These are phyloP conservation scores for Trypoxylon attenuatum DNA, from an alignment of 2,888 invertebrate genomes.

Conservation along the genomic window DNA sequence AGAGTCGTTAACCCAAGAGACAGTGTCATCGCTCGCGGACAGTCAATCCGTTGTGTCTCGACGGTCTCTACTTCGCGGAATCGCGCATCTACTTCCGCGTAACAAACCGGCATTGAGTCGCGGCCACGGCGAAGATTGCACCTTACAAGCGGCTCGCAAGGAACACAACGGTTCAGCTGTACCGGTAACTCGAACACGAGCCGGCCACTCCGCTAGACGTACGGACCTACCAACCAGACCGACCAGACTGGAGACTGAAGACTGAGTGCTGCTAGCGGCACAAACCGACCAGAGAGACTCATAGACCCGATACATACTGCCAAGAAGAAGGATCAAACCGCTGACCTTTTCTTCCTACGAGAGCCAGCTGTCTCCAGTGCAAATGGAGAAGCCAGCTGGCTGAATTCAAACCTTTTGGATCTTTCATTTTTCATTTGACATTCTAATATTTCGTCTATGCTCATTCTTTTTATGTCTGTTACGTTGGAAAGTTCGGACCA, in stretches of 20 bases:
- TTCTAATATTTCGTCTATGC: no score
- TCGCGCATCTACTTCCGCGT: constrained; percentile 61
- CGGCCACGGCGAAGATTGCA: constrained; percentile 43
- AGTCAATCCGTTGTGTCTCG: constrained; percentile 60
- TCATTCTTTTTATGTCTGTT: no score
- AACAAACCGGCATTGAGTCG: constrained; percentile 59
- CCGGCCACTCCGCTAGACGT: constrained; percentile 51
- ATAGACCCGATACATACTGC: constrained; percentile 14
- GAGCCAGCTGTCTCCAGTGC: constrained; percentile 16
- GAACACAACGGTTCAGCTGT: constrained; percentile 57
- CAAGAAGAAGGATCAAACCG: constrained; percentile 37
- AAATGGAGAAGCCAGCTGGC: background rate
- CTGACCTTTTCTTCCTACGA: constrained; percentile 47
- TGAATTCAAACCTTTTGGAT: background rate
- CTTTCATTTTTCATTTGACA: background rate
- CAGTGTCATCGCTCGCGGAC: constrained; percentile 58
- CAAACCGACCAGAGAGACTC: constrained; percentile 4
- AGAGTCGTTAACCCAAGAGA: constrained; percentile 55
- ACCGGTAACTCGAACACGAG: constrained; percentile 56
- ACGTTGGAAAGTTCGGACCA: no score
- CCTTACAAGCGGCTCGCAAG: constrained; percentile 43
- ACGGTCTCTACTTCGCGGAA: constrained; percentile 40
- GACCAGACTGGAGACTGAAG: constrained; percentile 11
- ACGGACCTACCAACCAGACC: constrained; percentile 43
- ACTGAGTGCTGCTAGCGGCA: no score